Evolutionary conservation across 2,797 vertebrate genomes (phyloP), one percentile per base, ranked within the genome.

Genomic region (Pampus argenteus): DNA sequence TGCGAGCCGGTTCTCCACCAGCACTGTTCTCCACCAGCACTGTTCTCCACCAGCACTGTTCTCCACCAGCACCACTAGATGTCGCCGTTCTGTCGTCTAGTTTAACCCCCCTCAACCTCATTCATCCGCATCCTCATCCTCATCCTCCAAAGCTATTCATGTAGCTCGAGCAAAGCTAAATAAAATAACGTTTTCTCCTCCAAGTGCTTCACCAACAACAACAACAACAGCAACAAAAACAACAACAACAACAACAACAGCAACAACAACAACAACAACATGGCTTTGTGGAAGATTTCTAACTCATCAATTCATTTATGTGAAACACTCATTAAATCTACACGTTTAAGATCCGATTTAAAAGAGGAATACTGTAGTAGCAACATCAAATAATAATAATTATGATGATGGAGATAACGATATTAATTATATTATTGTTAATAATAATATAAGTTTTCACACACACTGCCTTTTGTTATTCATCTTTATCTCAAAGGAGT

Each of bases 31-130:
- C 40, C 23, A 34, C 3, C 15, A 9, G 0, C n/a, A 49, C 88
- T n/a, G n/a, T n/a, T n/a, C n/a, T n/a, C n/a, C 13, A 22, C 4
- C 6, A 2, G 2, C 10, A 0, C 25, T 67, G 10, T 59, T 89
- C 81, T 66, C 40, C 23, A 34, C 3, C 15, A 9, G 0, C n/a
- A 49, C 88, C 92, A 77, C 93, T 86, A 93, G 94, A 90, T 93
- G 93, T 87, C 92, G 84, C 67, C 77, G 71, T 83, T 84, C 77
- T 71, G 77, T 79, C 67, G 59, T 31, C 9, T 28, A 74, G 47
- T 4, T 9, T 4, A 29, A 20, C 9, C n/a, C 5, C 9, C 17
- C 9, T 9, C 11, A 11, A 20, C 26, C 50, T 58, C 67, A 75
- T 29, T 28, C 48, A n/a, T 28, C 65, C 9, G 56, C 73, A 60